Percentiles rank a stretch among this genome's conserved stretches.
phyloP scores from a whole-genome alignment of 2,888 invertebrate genomes.

The Dexiosoma caninum region DNA sequence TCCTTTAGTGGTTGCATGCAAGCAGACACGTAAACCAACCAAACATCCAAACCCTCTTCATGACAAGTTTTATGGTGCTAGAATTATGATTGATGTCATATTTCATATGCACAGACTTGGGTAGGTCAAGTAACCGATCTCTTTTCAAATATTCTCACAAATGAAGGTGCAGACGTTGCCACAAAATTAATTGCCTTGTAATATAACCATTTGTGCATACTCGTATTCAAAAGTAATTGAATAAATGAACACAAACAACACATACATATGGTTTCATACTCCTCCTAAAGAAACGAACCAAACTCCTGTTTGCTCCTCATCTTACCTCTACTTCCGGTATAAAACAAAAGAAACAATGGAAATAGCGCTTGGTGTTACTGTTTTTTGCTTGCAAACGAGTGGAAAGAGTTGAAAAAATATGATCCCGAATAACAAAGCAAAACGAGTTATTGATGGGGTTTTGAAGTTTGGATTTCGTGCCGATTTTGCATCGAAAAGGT shows the following conservation, averaged over 20 bases:
- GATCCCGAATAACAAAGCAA: conserved; percentile 25
- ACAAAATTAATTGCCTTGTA: background rate
- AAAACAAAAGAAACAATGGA: conserved; percentile 19
- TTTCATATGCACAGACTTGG: too few relatives aligned
- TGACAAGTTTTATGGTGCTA: too few relatives aligned
- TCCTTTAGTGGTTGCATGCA: too few relatives aligned
- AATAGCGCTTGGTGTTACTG: conserved; percentile 14
- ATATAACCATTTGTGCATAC: background rate
- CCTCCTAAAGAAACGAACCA: background rate
- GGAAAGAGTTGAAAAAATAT: background rate
- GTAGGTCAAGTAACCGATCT: background rate
- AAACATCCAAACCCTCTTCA: too few relatives aligned
- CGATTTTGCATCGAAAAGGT: too few relatives aligned
- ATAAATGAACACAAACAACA: conserved; percentile 10
- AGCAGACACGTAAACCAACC: too few relatives aligned
- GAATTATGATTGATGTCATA: too few relatives aligned
- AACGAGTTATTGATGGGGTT: too few relatives aligned
- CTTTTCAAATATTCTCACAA: background rate
- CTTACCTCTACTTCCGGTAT: conserved; percentile 34
- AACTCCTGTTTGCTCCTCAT: background rate
- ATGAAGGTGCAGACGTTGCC: background rate
- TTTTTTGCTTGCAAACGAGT: background rate
- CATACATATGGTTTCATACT: background rate
- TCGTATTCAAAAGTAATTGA: background rate
- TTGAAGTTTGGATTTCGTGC: too few relatives aligned